These are phyloP conservation scores for Tyto alba DNA, from an alignment of 2,113 vertebrate species.

Conservation along the genomic window DNA sequence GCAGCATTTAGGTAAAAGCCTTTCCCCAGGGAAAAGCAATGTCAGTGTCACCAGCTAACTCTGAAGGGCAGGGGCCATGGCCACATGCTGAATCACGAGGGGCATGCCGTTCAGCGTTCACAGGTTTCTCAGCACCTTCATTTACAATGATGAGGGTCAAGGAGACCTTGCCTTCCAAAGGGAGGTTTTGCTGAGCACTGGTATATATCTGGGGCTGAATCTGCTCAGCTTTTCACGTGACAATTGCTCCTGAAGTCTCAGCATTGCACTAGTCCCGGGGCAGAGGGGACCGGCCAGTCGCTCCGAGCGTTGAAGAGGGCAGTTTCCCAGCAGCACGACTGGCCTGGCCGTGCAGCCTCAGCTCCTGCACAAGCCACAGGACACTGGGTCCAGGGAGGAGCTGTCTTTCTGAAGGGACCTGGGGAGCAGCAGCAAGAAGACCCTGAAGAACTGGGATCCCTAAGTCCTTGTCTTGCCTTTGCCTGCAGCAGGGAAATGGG, in stretches of 20 bases:
- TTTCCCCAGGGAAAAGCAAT: background rate
- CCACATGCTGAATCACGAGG: background rate
- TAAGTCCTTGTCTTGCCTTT: background rate
- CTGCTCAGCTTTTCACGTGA: background rate
- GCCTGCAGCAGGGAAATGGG: background rate
- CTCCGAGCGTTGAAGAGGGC: background rate
- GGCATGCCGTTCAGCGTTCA: background rate
- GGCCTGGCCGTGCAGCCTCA: background rate
- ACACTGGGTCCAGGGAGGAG: background rate
- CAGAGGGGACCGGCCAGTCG: background rate
- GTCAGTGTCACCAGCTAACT: background rate
- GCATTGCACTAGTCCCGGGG: background rate
- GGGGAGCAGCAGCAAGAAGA: background rate
- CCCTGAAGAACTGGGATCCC: background rate
- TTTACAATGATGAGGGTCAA: background rate
- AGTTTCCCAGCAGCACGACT: rapidly evolving
- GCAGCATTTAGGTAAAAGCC: background rate
- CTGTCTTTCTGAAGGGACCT: background rate
- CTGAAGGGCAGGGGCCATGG: background rate
- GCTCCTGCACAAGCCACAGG: background rate
- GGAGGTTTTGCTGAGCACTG: background rate
- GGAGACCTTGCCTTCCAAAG: background rate
- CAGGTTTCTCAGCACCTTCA: background rate
- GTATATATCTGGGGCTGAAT: background rate
- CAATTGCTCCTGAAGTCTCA: background rate